A percentile compares a stretch with the other conserved stretches of the same genome.
phyloP scores from a whole-genome alignment of 2,888 invertebrate genomes.

The Cantharis rufa region DNA sequence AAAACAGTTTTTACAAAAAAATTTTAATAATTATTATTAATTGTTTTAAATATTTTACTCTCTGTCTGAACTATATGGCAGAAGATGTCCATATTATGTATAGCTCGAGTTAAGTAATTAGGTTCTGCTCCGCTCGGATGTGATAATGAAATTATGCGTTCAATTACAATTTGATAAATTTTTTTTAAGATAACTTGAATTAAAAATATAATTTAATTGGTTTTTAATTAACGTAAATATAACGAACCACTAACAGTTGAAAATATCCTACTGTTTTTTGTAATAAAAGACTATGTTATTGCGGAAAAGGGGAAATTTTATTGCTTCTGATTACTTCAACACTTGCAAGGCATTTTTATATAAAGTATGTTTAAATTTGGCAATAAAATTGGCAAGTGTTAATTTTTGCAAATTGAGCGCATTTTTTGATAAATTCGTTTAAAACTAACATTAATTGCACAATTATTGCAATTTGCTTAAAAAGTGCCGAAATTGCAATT shows the following conservation, averaged over 20 bases:
- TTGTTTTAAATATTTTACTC: neutral
- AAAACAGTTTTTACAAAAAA: too few relatives aligned
- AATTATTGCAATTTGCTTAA: neutral
- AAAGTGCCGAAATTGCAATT: neutral
- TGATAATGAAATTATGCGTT: too few relatives aligned
- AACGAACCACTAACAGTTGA: too few relatives aligned
- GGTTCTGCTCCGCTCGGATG: too few relatives aligned
- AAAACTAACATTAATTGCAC: neutral
- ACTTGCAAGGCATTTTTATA: neutral
- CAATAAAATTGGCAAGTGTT: neutral
- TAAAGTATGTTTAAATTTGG: neutral
- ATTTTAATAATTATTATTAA: neutral
- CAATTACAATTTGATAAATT: too few relatives aligned
- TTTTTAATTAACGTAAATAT: neutral
- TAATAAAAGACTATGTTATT: neutral
- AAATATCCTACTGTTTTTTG: too few relatives aligned
- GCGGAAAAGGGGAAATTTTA: neutral
- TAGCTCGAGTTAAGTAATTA: too few relatives aligned
- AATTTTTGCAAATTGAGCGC: neutral
- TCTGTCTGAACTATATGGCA: too few relatives aligned
- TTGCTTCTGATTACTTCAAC: neutral
- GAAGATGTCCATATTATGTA: too few relatives aligned
- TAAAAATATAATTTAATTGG: neutral
- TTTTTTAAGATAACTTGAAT: neutral
- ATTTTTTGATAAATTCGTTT: neutral